These are phyloP conservation scores for Oreochromis spilurus DNA, from an alignment of 2,113 vertebrate species.

Conservation along the genomic window DNA sequence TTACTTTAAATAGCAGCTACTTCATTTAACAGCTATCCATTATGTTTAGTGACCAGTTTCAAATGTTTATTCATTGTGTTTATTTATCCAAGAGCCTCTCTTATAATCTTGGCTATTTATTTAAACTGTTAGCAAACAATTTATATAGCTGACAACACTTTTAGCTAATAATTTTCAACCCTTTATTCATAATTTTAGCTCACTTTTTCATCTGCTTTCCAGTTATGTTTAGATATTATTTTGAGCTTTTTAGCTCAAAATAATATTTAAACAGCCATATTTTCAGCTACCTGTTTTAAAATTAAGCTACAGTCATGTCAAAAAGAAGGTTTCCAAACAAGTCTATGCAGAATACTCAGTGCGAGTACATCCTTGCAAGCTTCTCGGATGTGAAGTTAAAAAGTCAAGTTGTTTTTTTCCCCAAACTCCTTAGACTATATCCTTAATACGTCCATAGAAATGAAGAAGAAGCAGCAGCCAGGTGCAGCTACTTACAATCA, in stretches of 20 bases:
- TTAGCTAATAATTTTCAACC: not conserved
- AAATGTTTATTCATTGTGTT: not conserved
- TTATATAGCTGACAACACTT: not conserved
- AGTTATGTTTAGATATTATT: not conserved
- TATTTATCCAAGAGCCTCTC: not conserved
- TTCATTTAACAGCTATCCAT: not conserved
- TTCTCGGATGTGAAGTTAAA: not conserved
- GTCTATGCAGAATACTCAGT: not conserved
- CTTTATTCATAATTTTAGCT: not conserved
- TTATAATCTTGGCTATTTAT: not conserved
- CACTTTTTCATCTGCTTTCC: not conserved
- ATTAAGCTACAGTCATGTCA: not conserved
- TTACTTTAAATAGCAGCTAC: not conserved
- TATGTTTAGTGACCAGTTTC: not conserved
- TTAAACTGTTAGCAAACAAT: not conserved
- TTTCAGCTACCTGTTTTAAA: not conserved
- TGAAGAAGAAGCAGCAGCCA: not conserved
- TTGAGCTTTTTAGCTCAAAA: not conserved
- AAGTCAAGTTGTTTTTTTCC: rapidly evolving
- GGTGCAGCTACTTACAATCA: not conserved
- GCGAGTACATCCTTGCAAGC: not conserved
- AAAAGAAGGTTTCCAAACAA: not conserved
- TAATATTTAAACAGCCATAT: not conserved
- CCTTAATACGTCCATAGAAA: not conserved
- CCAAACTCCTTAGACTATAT: not conserved